Evolutionary conservation across 30 jellyfish, hydroid and myxozoan species (phyloP).

Genomic region (Hydractinia symbiolongicarpus): DNA sequence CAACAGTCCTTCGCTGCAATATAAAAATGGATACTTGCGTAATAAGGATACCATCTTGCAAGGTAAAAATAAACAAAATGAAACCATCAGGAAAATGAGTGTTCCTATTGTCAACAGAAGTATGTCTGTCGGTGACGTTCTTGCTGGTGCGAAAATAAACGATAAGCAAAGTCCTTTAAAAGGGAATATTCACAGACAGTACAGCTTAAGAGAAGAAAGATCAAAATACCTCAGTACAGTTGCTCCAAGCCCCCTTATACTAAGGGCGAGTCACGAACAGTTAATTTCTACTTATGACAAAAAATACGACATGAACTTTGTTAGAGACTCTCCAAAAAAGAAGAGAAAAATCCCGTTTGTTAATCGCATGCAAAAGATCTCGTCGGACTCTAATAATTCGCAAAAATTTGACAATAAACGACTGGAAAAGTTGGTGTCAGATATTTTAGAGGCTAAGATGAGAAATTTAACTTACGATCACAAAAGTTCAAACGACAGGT

Average conservation of each 20-base stretch:
- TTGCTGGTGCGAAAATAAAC: neutral
- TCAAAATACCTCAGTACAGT: neutral
- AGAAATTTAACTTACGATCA: constrained; percentile 36
- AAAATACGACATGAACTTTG: neutral
- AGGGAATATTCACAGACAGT: neutral
- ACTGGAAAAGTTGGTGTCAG: constrained; percentile 10
- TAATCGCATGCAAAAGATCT: constrained; percentile 15
- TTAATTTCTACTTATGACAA: neutral
- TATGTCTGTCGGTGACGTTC: constrained; percentile 19
- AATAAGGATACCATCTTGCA: neutral
- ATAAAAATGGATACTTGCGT: too few species aligned
- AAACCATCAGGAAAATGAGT: neutral
- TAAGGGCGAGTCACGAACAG: constrained; percentile 20
- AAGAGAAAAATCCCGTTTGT: constrained; percentile 8
- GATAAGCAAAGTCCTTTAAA: neutral
- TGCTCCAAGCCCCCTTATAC: constrained; percentile 24
- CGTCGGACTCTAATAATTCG: constrained; percentile 3
- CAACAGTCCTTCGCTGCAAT: too few species aligned
- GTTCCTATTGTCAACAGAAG: constrained; percentile 13
- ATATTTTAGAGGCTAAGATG: constrained; percentile 8
- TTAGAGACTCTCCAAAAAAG: neutral
- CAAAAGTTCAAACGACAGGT: constrained; percentile 45
- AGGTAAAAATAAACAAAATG: neutral
- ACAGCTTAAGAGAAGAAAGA: constrained; percentile 2
- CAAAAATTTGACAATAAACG: constrained; percentile 21